Base-by-base conservation (phyloP, 2,113 vertebrate species). In the Mirza zaza region DNA sequence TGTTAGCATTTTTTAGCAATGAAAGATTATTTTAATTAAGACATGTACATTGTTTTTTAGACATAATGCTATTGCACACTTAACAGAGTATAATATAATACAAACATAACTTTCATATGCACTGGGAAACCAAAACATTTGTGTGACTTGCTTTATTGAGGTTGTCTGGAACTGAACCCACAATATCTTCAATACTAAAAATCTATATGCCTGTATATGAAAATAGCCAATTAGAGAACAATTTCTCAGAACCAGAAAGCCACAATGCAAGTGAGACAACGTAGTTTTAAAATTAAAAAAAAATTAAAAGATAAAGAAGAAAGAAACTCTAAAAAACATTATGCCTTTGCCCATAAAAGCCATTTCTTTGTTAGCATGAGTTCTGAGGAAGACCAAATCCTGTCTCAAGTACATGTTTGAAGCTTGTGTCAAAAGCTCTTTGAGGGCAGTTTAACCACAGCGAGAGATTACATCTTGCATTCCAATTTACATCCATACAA, bases 381-480 rank as follows among this genome's bases (percentile, higher is more conserved):
- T 94, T 92, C 76, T 93, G 50, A 52, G 0, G 5, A 97, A 90
- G 45, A 88, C 17, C 79, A 96, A 93, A 94, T 93, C 59, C 70
- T 92, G 65, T 59, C 52, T 89, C 50, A 71, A 90, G 83, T 86
- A 59, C 17, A 61, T 29, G 18, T 73, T 81, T 85, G 15, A 52
- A 90, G 67, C 63, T 84, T 71, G 65, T 88, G 36, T 48, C 82
- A 63, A 39, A 94, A 67, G 14, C 87, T 94, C 94, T 96, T 79
- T 65, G 81, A 91, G 87, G 57, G 36, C 76, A 92, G 52, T 81
- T 96, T 93, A 90, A 93, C 88, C 95, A 96, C 83, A 96, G 77
- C 11, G 75, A 93, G 86, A 91, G 82, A 97, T 95, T 96, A n/a
- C 39, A 91, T 91, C 86, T 93, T 89, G 25, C 34, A 76, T 86